A percentile compares a stretch with the other conserved stretches of the same genome.
Evolutionary conservation across 2,888 invertebrate genomes (phyloP).

Genomic region (Altica lythri): DNA sequence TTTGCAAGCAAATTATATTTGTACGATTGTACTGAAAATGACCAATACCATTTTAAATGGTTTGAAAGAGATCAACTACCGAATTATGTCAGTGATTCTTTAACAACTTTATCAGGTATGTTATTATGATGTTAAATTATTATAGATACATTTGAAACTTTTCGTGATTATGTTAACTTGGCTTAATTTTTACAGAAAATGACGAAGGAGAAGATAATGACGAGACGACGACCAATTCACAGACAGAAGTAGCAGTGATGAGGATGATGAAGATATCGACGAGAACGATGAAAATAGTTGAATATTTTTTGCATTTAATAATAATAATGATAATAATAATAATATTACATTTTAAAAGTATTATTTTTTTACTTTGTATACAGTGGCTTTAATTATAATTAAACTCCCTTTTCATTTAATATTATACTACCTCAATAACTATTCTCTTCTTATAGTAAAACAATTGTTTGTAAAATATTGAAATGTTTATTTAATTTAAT

Average conservation of each 20-base stretch:
- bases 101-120: constrained; percentile 23
- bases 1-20: constrained; percentile 22
- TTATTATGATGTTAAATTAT: constrained; percentile 15
- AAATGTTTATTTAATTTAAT: too few relatives aligned
- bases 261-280: neutral
- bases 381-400: too few relatives aligned
- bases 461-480: too few relatives aligned
- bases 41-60: constrained; percentile 28
- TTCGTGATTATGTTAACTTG: constrained; percentile 19
- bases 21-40: constrained; percentile 4
- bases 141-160: constrained; percentile 3
- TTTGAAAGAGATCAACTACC: constrained; percentile 27
- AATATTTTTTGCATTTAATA: neutral
- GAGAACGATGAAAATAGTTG: neutral
- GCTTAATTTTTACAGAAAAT: constrained; percentile 13
- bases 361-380: too few relatives aligned
- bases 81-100: constrained; percentile 26
- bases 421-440: too few relatives aligned
- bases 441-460: too few relatives aligned
- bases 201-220: constrained; percentile 11
- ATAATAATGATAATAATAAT: too few relatives aligned
- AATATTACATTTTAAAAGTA: too few relatives aligned
- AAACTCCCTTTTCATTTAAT: too few relatives aligned
- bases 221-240: neutral
- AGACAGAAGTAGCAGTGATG: neutral